Evolutionary conservation across 2,113 vertebrate genomes (phyloP).

Genomic region (Aegithalos caudatus): DNA sequence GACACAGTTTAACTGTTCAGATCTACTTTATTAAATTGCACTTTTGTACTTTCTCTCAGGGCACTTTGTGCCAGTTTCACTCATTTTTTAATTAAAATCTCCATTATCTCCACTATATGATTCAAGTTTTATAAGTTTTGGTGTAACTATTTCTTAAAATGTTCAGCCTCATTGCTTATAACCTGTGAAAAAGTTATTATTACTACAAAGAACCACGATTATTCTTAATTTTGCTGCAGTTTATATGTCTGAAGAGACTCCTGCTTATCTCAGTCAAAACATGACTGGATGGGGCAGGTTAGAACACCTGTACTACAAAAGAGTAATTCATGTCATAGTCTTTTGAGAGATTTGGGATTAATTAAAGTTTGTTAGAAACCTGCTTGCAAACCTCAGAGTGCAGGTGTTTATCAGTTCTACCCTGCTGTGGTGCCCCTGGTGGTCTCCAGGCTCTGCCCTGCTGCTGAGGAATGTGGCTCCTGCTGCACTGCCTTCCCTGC

Average conservation of each 20-base stretch:
- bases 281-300: background rate
- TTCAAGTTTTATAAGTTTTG: background rate
- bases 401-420: background rate
- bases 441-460: background rate
- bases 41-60: background rate
- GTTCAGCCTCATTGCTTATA: background rate
- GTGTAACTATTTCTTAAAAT: background rate
- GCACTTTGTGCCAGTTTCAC: background rate
- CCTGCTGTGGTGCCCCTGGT: background rate
- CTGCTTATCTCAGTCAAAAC: background rate
- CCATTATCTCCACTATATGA: background rate
- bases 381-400: background rate
- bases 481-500: background rate
- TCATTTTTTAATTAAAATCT: background rate
- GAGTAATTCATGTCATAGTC: background rate
- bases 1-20: background rate
- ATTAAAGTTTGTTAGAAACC: background rate
- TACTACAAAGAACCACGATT: background rate
- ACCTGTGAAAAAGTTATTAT: background rate
- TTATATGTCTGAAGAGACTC: background rate
- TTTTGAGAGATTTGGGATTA: background rate
- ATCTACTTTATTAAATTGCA: background rate
- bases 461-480: background rate
- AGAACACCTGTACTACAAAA: background rate
- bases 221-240: background rate